phyloP scores from a whole-genome alignment of 2,888 invertebrate genomes.

The Troides aeacus region DNA sequence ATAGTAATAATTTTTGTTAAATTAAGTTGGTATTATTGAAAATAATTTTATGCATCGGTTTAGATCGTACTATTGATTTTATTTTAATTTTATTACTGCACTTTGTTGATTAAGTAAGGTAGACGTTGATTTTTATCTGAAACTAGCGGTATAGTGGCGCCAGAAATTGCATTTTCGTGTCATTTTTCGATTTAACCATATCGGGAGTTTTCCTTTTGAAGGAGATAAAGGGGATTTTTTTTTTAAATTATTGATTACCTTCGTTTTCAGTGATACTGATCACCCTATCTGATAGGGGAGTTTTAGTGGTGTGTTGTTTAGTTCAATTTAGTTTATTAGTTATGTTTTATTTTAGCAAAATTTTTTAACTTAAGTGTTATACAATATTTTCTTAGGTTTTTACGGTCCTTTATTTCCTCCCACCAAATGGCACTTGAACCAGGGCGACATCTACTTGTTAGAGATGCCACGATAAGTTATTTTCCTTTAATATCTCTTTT shows the following conservation, averaged over 20 bases:
- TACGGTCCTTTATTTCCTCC: slow-evolving; percentile 73
- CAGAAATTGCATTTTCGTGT: slow-evolving; percentile 74
- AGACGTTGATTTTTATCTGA: slow-evolving; percentile 72
- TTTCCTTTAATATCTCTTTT: slow-evolving; percentile 58
- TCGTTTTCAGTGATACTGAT: slow-evolving; percentile 72
- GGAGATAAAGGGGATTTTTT: slow-evolving; percentile 51
- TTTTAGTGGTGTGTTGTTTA: slow-evolving; percentile 76
- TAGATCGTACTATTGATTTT: slow-evolving; percentile 77
- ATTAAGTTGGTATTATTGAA: slow-evolving; percentile 79
- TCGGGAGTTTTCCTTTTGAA: slow-evolving; percentile 61
- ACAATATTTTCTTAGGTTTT: slow-evolving; percentile 76
- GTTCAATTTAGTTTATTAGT: slow-evolving; percentile 81
- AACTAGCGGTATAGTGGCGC: slow-evolving; percentile 66
- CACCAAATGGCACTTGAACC: slow-evolving; percentile 72
- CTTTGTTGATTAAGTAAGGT: slow-evolving; percentile 66
- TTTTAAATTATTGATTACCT: slow-evolving; percentile 70
- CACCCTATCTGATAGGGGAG: slow-evolving; percentile 70
- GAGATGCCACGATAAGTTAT: slow-evolving; percentile 70
- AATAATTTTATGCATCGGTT: slow-evolving; percentile 78
- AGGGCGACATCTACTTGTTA: slow-evolving; percentile 35
- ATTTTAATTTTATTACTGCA: slow-evolving; percentile 77
- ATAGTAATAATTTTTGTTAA: slow-evolving; percentile 75
- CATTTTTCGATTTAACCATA: slow-evolving; percentile 52
- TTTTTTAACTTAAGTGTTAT: slow-evolving; percentile 78
- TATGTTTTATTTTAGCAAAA: slow-evolving; percentile 81